Evolutionary conservation across 2,113 vertebrate species (phyloP).

Genomic region (Lutjanus erythropterus): DNA sequence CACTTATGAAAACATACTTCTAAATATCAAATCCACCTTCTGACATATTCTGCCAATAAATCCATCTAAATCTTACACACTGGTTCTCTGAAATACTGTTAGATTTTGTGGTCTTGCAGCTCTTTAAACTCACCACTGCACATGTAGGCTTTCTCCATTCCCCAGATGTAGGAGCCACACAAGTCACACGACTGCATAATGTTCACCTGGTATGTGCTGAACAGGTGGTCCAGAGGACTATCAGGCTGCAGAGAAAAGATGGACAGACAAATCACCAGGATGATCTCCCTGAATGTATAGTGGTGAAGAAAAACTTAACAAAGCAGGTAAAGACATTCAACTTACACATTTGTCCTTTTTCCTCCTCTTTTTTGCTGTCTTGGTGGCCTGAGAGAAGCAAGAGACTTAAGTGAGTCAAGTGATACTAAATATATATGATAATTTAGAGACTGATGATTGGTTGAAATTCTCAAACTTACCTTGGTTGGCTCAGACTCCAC

Average conservation of each 20-base stretch:
- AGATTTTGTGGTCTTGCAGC: neutral
- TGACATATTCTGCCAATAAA: no score
- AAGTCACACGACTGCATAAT: constrained; percentile 96
- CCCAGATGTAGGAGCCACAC: constrained; percentile 95
- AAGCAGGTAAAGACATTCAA: neutral
- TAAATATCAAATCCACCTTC: no score
- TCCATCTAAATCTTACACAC: no score
- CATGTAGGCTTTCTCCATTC: constrained; percentile 96
- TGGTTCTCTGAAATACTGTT: neutral
- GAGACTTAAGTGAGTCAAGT: neutral
- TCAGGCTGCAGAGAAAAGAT: constrained; percentile 78
- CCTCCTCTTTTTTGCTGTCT: constrained; percentile 90
- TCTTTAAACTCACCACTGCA: constrained; percentile 90
- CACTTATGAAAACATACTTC: no score
- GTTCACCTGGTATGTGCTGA: constrained; percentile 94
- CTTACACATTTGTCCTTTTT: constrained; percentile 92
- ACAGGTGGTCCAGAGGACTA: constrained; percentile 90
- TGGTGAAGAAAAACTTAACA: neutral
- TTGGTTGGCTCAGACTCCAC: constrained; percentile 87
- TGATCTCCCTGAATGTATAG: neutral
- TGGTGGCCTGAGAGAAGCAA: constrained; percentile 80
- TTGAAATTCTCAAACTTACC: constrained; percentile 70
- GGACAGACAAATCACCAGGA: neutral
- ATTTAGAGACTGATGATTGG: neutral
- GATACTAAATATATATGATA: no score